Evolutionary conservation across 2,888 invertebrate species (phyloP), one percentile per base, ranked within the genome.

Genomic region (Aricia artaxerxes): DNA sequence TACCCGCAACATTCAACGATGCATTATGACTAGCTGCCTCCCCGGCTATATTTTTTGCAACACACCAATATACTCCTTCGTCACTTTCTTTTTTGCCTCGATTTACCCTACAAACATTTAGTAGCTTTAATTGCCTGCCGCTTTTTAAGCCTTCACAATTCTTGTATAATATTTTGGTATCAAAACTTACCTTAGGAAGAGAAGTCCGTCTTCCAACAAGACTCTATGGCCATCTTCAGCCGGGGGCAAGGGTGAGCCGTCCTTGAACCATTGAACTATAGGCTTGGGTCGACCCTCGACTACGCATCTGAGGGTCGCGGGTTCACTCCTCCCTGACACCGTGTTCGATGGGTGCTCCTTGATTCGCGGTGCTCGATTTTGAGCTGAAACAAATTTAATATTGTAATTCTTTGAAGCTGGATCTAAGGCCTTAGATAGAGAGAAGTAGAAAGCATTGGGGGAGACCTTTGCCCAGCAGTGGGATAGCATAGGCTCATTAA

Each of bases 281-380:
- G 99, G 99, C 85, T 97, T 97, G 4, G 98, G 98, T 85, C 97
- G 96, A 78, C 99, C 99, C 92, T 99, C 99, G 5, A 99, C 99
- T 88, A 98, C 98, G 92, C 99, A 99, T 94, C 99, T 98, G 85
- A 99, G 95, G 78, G 99, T 99, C 78, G 98, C 99, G 44, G 99
- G 99, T 87, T 99, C 99, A 91, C 99, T 98, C 91, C 98, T 98
- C 80, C 98, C 98, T 77, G 99, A 99, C 82, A 98, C 98, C 86
- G 98, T 97, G 95, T 99, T 99, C 81, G 98, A 97, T 76, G 99
- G 99, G 93, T 99, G 99, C 91, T 99, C 99, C 84, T 98, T 98
- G 93, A 99, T 99, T 83, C 98, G 96, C 4, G 99, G 99, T 78
- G 98, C 97, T 88, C 98, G 96, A 90, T 96, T 97, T 95, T 98